These are phyloP conservation scores for Zootoca vivipara DNA, from an alignment of 2,113 vertebrate genomes.

Conservation along the genomic window DNA sequence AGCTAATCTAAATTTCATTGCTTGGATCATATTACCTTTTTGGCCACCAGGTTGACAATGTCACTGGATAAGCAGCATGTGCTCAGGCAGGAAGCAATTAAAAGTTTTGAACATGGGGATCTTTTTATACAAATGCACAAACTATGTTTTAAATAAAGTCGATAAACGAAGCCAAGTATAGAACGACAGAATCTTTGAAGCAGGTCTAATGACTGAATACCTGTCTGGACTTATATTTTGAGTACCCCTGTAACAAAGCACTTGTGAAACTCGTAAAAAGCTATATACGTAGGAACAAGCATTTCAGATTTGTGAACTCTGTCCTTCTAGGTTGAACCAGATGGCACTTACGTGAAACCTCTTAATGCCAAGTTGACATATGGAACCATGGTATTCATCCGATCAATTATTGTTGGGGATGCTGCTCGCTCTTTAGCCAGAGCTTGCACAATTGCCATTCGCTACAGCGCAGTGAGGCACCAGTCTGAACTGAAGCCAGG, in stretches of 20 bases:
- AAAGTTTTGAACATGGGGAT: not conserved
- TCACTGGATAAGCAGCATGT: not conserved
- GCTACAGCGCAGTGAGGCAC: conserved; percentile 92
- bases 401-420: conserved; percentile 88
- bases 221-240: not conserved
- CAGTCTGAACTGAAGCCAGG: conserved; percentile 94
- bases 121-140: not conserved
- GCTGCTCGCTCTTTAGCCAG: conserved; percentile 82
- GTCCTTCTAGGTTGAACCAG: conserved; percentile 86
- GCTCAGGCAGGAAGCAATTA: not conserved
- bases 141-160: not conserved
- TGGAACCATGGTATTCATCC: conserved; percentile 97
- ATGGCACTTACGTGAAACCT: conserved; percentile 92
- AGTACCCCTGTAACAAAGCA: not conserved
- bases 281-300: not conserved
- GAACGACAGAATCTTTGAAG: not conserved
- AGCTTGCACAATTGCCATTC: conserved; percentile 92
- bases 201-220: not conserved
- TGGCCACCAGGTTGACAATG: too few relatives aligned
- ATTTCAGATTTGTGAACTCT: not conserved
- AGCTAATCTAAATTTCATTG: not conserved
- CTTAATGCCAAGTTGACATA: conserved; percentile 94
- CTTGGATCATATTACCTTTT: not conserved
- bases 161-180: not conserved
- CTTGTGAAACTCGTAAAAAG: not conserved